Base-by-base conservation (phyloP, 53 echinoderm and acorn worm species). In the Mesocentrotus franciscanus region DNA sequence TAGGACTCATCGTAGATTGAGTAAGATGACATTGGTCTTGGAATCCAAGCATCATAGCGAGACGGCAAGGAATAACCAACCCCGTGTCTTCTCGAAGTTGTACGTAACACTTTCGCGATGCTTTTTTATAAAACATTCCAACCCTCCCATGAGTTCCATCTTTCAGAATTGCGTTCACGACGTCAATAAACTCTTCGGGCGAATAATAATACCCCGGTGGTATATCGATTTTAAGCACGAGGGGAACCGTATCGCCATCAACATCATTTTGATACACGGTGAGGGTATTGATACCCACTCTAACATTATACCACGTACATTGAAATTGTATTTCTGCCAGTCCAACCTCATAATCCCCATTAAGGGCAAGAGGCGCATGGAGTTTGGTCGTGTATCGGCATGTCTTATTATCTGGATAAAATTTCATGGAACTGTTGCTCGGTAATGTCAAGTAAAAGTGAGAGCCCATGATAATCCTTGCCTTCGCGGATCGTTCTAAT, bases 381-480 rank as follows among this genome's bases (percentile, higher is more conserved):
- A 92, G 55, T 71, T 92, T 92, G 2, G 92, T 92, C 4, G 92
- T 71, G 42, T 39, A 92, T 6, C 34, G 71, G n/a, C 92, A 92
- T 20, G 92, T 92, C 18, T 92, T 92, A 55, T 92, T 92, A 0
- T 92, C 74, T 3, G 97, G 97, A 92, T 92, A 92, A 49, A 24
- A 94, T 11, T 85, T 58, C 96, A 96, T 94, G 10, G 97, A 97
- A 59, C 97, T 97, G 62, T 97, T 97, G 93, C 96, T 96, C 14
- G 97, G 97, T 42, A 97, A 84, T 18, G 97, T 97, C 66, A 97
- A 94, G 91, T 97, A 97, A 71, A 97, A 97, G 4, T 96, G 96
- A 3, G 93, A 93, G 26, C 90, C 94, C 96, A 96, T 96, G 5
- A 34, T 96, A 59, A 32, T 2, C 10, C 6, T 12, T 29, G 13